Evolutionary conservation across 2,797 vertebrate genomes (phyloP), one percentile per base, ranked within the genome.

Genomic region (Sebastes cheni): DNA sequence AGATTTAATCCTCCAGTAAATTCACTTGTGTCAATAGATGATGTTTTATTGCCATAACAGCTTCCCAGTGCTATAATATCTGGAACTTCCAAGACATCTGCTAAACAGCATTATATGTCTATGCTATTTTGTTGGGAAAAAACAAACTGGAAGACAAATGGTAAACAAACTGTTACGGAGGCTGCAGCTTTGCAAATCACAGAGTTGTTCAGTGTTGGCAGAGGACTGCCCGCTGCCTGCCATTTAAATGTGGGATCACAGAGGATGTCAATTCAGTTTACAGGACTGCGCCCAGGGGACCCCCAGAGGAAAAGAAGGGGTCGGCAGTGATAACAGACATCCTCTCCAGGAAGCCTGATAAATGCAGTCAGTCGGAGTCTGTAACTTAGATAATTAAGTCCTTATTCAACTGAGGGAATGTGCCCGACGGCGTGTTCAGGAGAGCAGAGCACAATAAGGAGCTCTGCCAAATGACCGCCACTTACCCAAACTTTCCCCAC

Each of bases 311-410:
- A 69, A 75, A 70, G 59, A 76, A 82, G 58, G 72, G 85, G 54
- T 67, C 13, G 1, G 54, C 52, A 18, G 66, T 46, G 87, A 93
- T 91, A 89, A 91, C 88, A 77, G 80, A 75, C 87, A 65, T 30
- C 67, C 74, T 88, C 84, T 86, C 76, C 82, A 67, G 78, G 78
- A 91, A n/a, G 71, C 72, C 88, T 87, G 89, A 92, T 89, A 89
- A 91, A 85, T 81, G 73, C 72, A 81, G 86, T 77, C 77, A 54
- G 79, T 76, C 88, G 75, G 74, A 88, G 64, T 87, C 81, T 84
- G 76, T 82, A 80, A 85, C 75, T 86, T 59, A 79, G 77, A 91
- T 92, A 90, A 91, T 92, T 90, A 93, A 86, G 89, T 85, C 73
- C 81, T 86, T 73, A 81, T 77, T 90, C 75, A 76, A 61, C 70